A percentile compares a stretch with the other conserved stretches of the same genome.
Evolutionary conservation across 2,113 vertebrate genomes (phyloP).

Genomic region (Struthidea cinerea): DNA sequence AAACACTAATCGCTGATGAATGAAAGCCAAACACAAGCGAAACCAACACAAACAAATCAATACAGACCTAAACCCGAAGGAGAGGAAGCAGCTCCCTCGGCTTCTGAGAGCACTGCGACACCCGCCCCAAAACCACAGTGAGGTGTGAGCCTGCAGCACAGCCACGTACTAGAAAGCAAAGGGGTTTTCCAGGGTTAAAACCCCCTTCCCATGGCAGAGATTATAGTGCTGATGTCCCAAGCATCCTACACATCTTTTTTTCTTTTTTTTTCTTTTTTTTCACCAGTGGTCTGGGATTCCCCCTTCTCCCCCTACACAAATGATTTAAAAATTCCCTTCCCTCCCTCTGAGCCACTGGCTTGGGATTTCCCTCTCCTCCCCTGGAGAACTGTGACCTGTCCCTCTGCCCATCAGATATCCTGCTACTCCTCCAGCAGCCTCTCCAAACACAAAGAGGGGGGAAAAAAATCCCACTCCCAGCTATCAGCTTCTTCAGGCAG

Average conservation of each 20-base stretch:
- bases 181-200: neutral
- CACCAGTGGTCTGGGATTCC: neutral
- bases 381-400: neutral
- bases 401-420: neutral
- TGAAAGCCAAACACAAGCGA: neutral
- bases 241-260: neutral
- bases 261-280: neutral
- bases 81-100: neutral
- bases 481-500: slow-evolving; percentile 29
- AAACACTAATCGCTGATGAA: neutral
- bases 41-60: slow-evolving; percentile 44
- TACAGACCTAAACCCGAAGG: neutral
- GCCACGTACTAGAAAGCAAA: neutral
- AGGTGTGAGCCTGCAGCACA: neutral
- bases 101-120: neutral
- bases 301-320: neutral
- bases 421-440: neutral
- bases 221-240: neutral
- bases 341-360: neutral
- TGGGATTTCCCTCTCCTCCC: neutral
- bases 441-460: neutral
- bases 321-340: neutral
- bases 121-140: neutral
- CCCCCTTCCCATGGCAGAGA: neutral
- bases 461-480: accelerated